Base-by-base conservation (phyloP, 2,888 invertebrate genomes). In the Coleophora deauratella region DNA sequence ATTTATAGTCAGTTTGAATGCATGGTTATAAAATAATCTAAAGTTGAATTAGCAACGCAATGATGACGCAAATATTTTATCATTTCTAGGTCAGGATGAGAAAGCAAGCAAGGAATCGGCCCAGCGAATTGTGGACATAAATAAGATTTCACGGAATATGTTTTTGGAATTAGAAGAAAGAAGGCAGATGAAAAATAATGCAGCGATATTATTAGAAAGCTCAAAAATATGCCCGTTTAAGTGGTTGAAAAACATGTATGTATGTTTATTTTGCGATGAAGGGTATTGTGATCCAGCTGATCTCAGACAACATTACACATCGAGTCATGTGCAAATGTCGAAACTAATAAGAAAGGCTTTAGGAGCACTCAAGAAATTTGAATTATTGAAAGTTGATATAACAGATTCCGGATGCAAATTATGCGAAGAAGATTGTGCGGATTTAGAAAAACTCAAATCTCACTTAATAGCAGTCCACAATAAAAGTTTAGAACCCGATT, bases 41-140 rank as follows among this genome's bases (percentile, higher is more conserved):
- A 21, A 21, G 6, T 6, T 21, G 21, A 21, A 6, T 21, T 3
- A 21, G 21, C 3, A 21, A 21, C 21, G 21, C 21, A 21, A 21
- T 21, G 21, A 21, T 67, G 51, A 73, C 59, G 56, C 59, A 54
- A 44, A 46, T 62, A 54, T 68, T 67, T 76, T 80, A 65, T 79
- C 64, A 65, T 75, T 81, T 80, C 72, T 82, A 82, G 81, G 79
- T 80, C 62, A 71, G 41, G 64, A 55, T 46, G 56, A 57, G 27
- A 48, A 49, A 50, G 50, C 50, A 46, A 51, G 45, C 33, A 44
- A 51, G 40, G 55, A 36, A 36, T 35, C 51, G 38, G 44, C 27
- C 44, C 35, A 41, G 36, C 36, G 27, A 42, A 42, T 21, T 21
- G 6, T 21, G 37, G 47, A 52, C 44, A 41, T 41, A 42, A 37